Base-by-base conservation (phyloP, 2,797 vertebrate species). In the Eulemur coronatus region DNA sequence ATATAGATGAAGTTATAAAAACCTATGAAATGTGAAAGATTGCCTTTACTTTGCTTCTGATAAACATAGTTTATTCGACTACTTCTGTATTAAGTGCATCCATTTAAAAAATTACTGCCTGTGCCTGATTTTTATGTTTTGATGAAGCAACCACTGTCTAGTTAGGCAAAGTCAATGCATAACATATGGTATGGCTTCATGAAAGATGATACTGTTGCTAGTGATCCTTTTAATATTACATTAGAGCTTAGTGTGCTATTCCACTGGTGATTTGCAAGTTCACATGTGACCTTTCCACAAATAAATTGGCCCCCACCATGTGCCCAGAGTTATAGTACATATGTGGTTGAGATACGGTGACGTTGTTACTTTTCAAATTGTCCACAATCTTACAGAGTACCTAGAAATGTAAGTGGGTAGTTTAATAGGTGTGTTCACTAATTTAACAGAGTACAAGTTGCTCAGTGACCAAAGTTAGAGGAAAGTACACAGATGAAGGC, bases 101-200 rank as follows among this genome's bases (percentile, higher is more conserved):
- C 10, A 75, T 76, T 95, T 97, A 41, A 38, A 90, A 50, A 80
- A 59, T 48, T 73, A 87, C 28, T 48, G 1, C 61, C 93, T 78
- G 9, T 89, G 26, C 20, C 61, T 72, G 5, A 61, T 72, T 86
- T 88, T 89, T 91, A 93, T 67, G 26, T 89, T 89, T 84, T 95
- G 24, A 78, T 79, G 63, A 96, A 57, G 50, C 46, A 72, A 43
- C 75, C 59, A 30, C 55, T 55, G 0, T 86, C 14, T 33, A 67
- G 18, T 89, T 72, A n/a, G 48, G 28, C 55, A 76, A 8, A 92
- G 69, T 78, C 50, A 35, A 6, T 73, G 35, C 50, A 86, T 35
- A 67, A 33, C 41, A n/a, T 24, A 7, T 70, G 48, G 72, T 24
- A 7, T 70, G 48, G 72, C 33, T 80, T 84, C 94, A 48, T 93